Conservation (phyloP, 2,797 vertebrate genomes). For the Babyrousa celebensis region DNA sequence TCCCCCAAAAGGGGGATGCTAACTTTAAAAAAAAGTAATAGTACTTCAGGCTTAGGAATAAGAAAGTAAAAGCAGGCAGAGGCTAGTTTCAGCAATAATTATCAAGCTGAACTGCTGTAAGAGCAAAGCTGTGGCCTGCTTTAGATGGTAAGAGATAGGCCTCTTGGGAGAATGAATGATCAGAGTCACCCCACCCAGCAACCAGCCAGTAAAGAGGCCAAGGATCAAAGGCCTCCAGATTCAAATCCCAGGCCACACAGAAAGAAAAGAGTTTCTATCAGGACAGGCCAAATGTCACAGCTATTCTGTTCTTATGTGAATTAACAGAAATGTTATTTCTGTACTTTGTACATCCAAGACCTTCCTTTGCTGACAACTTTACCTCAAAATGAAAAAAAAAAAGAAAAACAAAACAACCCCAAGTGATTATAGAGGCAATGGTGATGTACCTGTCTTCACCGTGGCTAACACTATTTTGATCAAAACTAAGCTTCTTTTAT, state of each 20-base stretch:
- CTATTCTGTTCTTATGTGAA: background rate
- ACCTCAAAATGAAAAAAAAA: background rate
- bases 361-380: constrained; percentile 70
- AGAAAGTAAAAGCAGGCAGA: constrained; percentile 30
- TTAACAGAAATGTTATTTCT: constrained; percentile 14
- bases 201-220: background rate
- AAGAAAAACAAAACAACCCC: background rate
- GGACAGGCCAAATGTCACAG: constrained; percentile 70
- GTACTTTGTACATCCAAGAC: background rate
- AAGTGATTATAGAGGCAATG: background rate
- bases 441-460: constrained; percentile 10
- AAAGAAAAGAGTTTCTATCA: constrained; percentile 71
- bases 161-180: constrained; percentile 51
- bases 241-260: constrained; percentile 67
- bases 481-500: constrained; percentile 59
- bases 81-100: constrained; percentile 64
- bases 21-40: constrained; percentile 7
- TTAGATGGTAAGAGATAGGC: background rate
- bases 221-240: constrained; percentile 38
- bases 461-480: constrained; percentile 29
- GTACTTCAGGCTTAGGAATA: constrained; percentile 55
- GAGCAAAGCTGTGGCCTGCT: constrained; percentile 63
- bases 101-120: constrained; percentile 60
- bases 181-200: background rate
- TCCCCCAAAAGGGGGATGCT: background rate